Evolutionary conservation across 2,888 invertebrate genomes (phyloP), one percentile per base, ranked within the genome.

Genomic region (Scaptomyza tumidula): DNA sequence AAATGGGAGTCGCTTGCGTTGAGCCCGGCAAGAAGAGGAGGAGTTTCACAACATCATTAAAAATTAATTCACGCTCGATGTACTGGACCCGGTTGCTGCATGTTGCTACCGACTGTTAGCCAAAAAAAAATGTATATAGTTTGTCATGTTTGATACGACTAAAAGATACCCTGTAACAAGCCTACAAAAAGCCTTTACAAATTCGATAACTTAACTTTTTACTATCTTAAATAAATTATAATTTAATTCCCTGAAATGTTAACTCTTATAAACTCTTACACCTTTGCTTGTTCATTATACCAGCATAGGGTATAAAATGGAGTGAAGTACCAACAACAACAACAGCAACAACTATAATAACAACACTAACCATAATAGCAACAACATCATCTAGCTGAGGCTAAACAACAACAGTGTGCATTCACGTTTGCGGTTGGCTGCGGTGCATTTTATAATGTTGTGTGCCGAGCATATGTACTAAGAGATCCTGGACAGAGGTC

Each of bases 21-120:
- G 41, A 41, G 63, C 75, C 67, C 80, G 46, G 44, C 19, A 57
- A 3, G 24, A 57, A 3, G 24, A 24, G 24, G 3, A 24, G 24
- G 75, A 79, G 88, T 80, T 80, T 80, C 76, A 79, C 89, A 89
- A 86, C 89, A 88, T 86, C 86, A 86, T 86, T 86, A 86, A 86
- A 86, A 89, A 86, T 89, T 89, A 86, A 86, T 86, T 86, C 80
- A 89, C 88, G 89, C 86, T 89, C 88, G 74, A 78, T 87, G 86
- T 83, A 72, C 83, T 79, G 74, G 52, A 64, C 62, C 66, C 44
- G 64, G 64, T 46, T 55, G 62, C 54, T 75, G 61, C 2, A 56
- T 65, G 71, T 16, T 58, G 60, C 49, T 41, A 9, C 46, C 48
- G 52, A 53, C 37, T 13, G 29, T 19, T 44, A 37, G 45, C 58